Base-by-base conservation (phyloP, 2,888 invertebrate species). In the Lochmaea crataegi region DNA sequence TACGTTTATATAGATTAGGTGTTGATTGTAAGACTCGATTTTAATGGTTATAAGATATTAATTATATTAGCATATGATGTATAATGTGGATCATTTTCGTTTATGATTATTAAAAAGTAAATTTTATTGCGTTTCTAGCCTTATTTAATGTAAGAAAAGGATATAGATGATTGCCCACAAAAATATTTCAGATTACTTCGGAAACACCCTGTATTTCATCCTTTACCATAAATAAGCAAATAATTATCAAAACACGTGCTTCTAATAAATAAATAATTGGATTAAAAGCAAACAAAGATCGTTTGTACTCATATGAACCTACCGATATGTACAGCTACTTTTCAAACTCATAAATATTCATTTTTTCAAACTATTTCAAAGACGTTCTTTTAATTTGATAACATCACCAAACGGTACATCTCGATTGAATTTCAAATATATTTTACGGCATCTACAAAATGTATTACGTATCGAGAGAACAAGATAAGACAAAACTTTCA, bases 321-420 rank as follows among this genome's bases (percentile, higher is more conserved):
- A 9, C 10, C 53, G 18, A 16, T 18, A 10, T 53, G 16, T 53
- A 16, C 53, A 53, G 53, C 45, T 10, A 53, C 7, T 38, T 38
- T 38, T 53, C 7, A 16, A 53, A 18, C 53, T 53, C 53, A 53
- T 53, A 53, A 53, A 53, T 53, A 53, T 53, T 53, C 53, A 53
- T 16, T 4, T 42, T 2, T 14, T 7, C 14, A 48, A 48, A 48
- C 48, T 48, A 48, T 48, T 48, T n/a, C 14, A 14, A 48, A 48
- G 48, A 53, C 53, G 53, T 53, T 53, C 16, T 53, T 53, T 53
- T 51, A 16, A 53, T 16, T 53, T 53, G 53, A 53, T 53, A 53
- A 53, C 53, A 53, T 53, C 53, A 45, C 45, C 14, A 45, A 45
- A 45, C 45, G 45, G 45, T 45, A 45, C 12, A 45, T 14, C 14